Evolutionary conservation across 2,797 vertebrate species (phyloP), one percentile per base, ranked within the genome.

Genomic region (Poeciliopsis turneri): DNA sequence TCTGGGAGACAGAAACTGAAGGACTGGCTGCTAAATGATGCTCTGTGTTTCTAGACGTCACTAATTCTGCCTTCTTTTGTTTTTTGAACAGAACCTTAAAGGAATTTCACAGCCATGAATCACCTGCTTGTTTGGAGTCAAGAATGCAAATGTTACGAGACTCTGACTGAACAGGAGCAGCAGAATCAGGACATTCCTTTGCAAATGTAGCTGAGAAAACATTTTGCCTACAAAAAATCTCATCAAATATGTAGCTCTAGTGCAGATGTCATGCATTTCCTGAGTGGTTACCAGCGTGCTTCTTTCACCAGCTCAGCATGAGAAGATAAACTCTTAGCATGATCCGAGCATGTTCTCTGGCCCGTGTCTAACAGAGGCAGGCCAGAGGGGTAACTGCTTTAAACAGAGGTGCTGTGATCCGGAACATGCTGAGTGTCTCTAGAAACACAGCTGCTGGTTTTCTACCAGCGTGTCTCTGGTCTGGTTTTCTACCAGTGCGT

Each of bases 291-390:
- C 72, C 85, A 80, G 79, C 79, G 5, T 53, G 77, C 55, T 73
- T 69, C 72, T 81, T 15, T 36, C 59, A 74, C 5, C 70, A 23
- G 25, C 84, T 15, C 88, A 89, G 80, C 87, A 88, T 85, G 90
- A 55, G 51, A 90, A 87, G 47, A 90, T 78, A 82, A 92, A 83
- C 91, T 88, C 84, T 79, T 72, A 85, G 87, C 78, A 85, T 88
- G 87, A 93, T 88, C 86, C 81, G 71, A 88, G 84, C 82, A 75
- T 71, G 88, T 74, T 81, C 85, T 39, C 23, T 90, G 89, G 82
- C 82, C 90, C 85, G 10, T 80, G 86, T 28, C 86, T 92, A 93
- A 93, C 86, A 80, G 79, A 87, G 86, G 77, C 88, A 86, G 72
- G 72, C 64, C 84, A 43, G 69, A 16, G 13, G 78, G 75, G 85